A percentile compares a stretch with the other conserved stretches of the same genome.
Conservation (phyloP, 2,113 vertebrate genomes). For the Neolamprologus toae region DNA sequence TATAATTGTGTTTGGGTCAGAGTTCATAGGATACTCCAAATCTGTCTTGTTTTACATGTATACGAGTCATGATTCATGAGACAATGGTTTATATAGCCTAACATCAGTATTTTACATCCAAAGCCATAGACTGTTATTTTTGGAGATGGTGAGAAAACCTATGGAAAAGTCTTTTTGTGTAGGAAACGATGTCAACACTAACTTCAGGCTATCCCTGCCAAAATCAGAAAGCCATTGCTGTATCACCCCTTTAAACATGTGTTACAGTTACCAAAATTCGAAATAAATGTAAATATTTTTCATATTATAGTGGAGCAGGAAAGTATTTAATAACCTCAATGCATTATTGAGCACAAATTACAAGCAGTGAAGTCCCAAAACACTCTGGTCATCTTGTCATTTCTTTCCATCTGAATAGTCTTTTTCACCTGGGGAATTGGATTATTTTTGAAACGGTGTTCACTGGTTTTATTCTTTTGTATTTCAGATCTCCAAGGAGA, state of each 20-base stretch:
- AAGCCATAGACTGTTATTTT: not conserved
- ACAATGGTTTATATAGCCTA: not conserved
- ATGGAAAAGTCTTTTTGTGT: not conserved
- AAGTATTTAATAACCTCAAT: not conserved
- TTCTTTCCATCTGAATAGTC: not conserved
- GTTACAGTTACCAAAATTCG: not conserved
- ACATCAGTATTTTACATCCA: not conserved
- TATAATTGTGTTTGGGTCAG: not conserved
- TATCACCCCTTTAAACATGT: not conserved
- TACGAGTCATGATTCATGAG: not conserved
- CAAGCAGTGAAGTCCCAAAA: not conserved
- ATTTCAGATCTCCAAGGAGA: constrained; percentile 84
- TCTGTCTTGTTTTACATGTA: not conserved
- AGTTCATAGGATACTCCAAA: not conserved
- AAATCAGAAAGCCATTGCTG: not conserved
- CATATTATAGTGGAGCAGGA: not conserved
- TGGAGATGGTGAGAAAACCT: not conserved
- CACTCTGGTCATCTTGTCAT: not conserved
- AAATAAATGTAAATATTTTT: not conserved
- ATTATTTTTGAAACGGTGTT: not conserved
- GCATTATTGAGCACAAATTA: not conserved
- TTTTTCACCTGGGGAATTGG: not conserved
- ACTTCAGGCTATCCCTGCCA: not conserved
- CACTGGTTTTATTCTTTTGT: not conserved
- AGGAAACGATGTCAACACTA: not conserved